Percentiles rank a stretch among this genome's conserved stretches.
These are phyloP conservation scores for Steatocranus sp. DNA, from an alignment of 2,797 vertebrate genomes.

Conservation along the genomic window DNA sequence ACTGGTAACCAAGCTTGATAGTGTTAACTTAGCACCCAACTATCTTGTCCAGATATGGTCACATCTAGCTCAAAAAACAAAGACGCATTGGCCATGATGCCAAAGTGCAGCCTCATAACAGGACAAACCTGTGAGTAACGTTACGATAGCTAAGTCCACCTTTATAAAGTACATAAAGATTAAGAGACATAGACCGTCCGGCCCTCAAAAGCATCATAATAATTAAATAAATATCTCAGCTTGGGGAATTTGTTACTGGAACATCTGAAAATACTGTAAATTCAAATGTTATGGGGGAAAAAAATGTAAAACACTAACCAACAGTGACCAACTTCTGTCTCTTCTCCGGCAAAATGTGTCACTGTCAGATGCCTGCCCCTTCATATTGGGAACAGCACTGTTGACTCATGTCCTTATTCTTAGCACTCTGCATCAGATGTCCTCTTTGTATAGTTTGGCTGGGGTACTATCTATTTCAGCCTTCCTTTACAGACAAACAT, in stretches of 20 bases:
- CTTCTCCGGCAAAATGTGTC: conserved; percentile 7
- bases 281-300: background rate
- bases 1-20: background rate
- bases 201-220: background rate
- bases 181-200: background rate
- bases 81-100: background rate
- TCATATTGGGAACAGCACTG: conserved; percentile 16
- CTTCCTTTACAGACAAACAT: conserved; percentile 40
- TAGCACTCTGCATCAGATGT: conserved; percentile 41
- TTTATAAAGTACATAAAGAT: background rate
- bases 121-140: background rate
- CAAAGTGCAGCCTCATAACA: background rate
- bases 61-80: background rate
- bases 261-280: background rate
- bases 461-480: conserved; percentile 43
- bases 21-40: background rate
- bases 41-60: background rate
- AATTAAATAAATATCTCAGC: background rate
- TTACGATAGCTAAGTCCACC: background rate
- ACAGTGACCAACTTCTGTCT: background rate
- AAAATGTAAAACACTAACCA: background rate
- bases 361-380: background rate
- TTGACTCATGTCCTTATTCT: conserved; percentile 55
- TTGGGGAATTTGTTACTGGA: background rate
- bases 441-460: conserved; percentile 42